Conservation (phyloP, 2,113 vertebrate species). For the Phaethon lepturus region DNA sequence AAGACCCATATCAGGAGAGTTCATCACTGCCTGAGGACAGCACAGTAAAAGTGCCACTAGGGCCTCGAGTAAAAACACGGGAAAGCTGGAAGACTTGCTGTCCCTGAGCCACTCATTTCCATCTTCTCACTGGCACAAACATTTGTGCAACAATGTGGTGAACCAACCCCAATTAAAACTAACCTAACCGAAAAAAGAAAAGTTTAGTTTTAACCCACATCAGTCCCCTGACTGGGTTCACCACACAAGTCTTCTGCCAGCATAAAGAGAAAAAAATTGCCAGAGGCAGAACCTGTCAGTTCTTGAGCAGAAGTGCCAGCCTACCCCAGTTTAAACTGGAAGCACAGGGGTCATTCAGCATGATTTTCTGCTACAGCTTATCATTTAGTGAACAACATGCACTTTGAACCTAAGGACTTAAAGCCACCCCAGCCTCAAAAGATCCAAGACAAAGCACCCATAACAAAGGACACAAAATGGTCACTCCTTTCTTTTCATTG, state of each 20-base stretch:
- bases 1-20: background rate
- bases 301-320: background rate
- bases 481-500: background rate
- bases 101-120: background rate
- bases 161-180: conserved; percentile 7
- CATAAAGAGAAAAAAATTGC: background rate
- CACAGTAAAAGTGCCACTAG: background rate
- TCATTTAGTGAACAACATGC: accelerated
- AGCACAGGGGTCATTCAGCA: background rate
- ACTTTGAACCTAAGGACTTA: background rate
- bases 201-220: background rate
- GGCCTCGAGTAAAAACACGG: background rate
- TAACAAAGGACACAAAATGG: background rate
- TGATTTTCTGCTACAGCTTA: background rate
- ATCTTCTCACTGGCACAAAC: background rate
- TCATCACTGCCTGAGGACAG: background rate
- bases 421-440: background rate
- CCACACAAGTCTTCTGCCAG: background rate
- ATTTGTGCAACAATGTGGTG: background rate
- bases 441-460: background rate
- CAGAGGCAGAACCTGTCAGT: background rate
- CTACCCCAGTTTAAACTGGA: background rate
- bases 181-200: background rate
- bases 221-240: background rate
- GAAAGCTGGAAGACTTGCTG: background rate